These are phyloP conservation scores for Chloroceryle inda DNA, from an alignment of 2,797 vertebrate species.

Conservation along the genomic window DNA sequence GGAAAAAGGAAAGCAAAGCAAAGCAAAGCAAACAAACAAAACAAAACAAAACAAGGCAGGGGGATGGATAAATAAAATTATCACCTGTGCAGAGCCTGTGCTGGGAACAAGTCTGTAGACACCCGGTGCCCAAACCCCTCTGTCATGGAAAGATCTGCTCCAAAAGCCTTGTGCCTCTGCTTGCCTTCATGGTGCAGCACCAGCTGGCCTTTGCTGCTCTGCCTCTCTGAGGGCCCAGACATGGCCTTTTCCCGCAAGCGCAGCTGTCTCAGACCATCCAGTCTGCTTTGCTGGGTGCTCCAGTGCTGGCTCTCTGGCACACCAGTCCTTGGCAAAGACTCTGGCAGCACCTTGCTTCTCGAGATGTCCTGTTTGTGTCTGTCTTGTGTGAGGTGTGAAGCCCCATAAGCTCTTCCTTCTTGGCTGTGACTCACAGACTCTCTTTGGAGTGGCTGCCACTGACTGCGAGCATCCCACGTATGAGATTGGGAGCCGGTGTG, in stretches of 20 bases:
- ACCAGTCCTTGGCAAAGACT: background rate
- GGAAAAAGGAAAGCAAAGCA: too few relatives aligned
- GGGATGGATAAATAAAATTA: background rate
- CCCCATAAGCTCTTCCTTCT: background rate
- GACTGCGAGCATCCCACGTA: background rate
- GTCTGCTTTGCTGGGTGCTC: background rate
- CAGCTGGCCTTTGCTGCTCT: background rate
- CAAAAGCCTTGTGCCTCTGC: background rate
- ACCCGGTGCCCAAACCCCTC: conserved; percentile 16
- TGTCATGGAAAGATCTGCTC: background rate
- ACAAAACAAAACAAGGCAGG: too few relatives aligned
- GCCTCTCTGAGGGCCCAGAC: background rate
- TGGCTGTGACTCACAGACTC: background rate
- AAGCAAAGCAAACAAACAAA: too few relatives aligned
- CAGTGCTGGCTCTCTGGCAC: background rate
- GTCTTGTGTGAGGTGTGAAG: background rate
- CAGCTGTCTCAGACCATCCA: background rate
- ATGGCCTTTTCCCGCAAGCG: background rate
- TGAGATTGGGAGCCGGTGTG: background rate
- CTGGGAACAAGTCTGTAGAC: background rate
- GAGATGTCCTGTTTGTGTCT: background rate
- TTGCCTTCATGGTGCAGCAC: background rate
- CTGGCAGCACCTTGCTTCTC: background rate
- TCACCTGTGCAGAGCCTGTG: conserved; percentile 72
- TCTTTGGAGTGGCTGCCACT: background rate